A percentile compares a stretch with the other conserved stretches of the same genome.
phyloP scores from a whole-genome alignment of 2,797 vertebrate genomes.

The Eupleurogrammus muticus region DNA sequence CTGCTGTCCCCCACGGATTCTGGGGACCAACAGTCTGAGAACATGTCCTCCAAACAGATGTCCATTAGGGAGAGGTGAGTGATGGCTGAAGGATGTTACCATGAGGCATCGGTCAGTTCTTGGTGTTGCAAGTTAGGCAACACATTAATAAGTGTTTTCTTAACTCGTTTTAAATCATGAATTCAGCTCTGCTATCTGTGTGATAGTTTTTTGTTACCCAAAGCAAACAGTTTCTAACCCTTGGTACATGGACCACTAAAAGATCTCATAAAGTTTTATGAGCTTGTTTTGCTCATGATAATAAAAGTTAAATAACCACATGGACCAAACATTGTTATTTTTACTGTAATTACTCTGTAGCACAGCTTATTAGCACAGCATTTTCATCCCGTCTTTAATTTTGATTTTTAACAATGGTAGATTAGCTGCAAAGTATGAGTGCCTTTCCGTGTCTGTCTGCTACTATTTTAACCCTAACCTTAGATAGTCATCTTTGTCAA shows the following conservation, averaged over 20 bases:
- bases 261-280: too few species aligned
- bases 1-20: constrained; percentile 76
- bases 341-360: neutral
- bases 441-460: too few species aligned
- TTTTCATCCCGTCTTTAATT: neutral
- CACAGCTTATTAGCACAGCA: too few species aligned
- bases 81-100: neutral
- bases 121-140: neutral
- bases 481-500: neutral
- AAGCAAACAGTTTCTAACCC: neutral
- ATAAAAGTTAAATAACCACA: neutral
- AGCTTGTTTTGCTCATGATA: too few species aligned
- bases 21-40: constrained; percentile 83
- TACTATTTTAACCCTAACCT: too few species aligned
- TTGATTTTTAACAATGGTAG: too few species aligned
- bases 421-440: neutral
- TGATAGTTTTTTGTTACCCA: neutral
- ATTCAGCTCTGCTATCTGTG: neutral
- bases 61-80: constrained; percentile 96
- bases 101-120: too few species aligned
- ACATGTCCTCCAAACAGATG: constrained; percentile 90
- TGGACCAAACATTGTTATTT: neutral
- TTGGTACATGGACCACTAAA: neutral
- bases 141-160: neutral
- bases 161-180: neutral